Evolutionary conservation across 2,797 vertebrate species (phyloP).

Genomic region (Atherinosoma microstoma): DNA sequence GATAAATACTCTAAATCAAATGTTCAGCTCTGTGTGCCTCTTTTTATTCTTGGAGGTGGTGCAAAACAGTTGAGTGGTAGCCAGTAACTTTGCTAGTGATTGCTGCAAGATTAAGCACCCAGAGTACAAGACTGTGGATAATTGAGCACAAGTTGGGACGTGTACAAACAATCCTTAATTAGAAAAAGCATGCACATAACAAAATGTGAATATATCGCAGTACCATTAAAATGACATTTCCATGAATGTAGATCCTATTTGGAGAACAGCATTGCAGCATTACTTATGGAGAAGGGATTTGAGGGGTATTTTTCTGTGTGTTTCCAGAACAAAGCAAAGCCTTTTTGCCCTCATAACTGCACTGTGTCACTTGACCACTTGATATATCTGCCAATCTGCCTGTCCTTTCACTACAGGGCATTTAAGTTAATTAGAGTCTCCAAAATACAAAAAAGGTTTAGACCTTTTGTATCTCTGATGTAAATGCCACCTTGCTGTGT

Average conservation of each 20-base stretch:
- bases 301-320: not conserved
- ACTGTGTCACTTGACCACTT: conserved; percentile 40
- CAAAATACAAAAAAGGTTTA: conserved; percentile 44
- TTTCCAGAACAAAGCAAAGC: conserved; percentile 9
- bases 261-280: not conserved
- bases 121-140: conserved; percentile 8
- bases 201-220: not conserved
- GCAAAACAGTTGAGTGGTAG: conserved; percentile 7
- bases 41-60: conserved; percentile 1
- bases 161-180: conserved; percentile 13
- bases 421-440: conserved; percentile 58
- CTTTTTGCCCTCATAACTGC: conserved; percentile 46
- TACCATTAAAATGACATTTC: not conserved
- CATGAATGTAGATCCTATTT: not conserved
- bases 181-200: not conserved
- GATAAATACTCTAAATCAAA: conserved; percentile 5
- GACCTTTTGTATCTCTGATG: conserved; percentile 12
- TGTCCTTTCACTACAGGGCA: conserved; percentile 49
- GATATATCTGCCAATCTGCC: conserved; percentile 25
- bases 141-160: conserved; percentile 6
- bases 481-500: conserved; percentile 29
- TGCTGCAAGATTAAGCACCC: conserved; percentile 23
- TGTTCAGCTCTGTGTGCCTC: not conserved
- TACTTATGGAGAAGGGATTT: not conserved
- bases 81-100: conserved; percentile 3